Conservation (phyloP, 1,140 invertebrate genomes). For the Scaptomyza graminum region DNA sequence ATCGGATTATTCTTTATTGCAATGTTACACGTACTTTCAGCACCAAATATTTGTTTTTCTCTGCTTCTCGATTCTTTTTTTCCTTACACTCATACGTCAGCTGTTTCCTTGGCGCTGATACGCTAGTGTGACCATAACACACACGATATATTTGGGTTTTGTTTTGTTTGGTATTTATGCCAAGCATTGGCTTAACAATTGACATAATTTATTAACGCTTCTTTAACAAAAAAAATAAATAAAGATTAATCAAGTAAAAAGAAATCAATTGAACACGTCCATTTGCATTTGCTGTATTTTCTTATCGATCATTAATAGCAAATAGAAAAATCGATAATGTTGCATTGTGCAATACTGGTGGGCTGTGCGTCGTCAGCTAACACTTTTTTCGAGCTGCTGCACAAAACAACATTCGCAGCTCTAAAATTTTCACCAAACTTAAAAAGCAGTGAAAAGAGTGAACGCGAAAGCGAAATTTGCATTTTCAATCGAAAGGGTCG, state of each 20-base stretch:
- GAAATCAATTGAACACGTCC: too few relatives aligned
- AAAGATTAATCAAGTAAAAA: too few relatives aligned
- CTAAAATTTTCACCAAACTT: slow-evolving; percentile 9
- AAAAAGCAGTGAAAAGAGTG: too few relatives aligned
- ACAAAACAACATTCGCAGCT: slow-evolving; percentile 32
- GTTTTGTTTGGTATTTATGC: slow-evolving; percentile 1
- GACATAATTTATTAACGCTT: too few relatives aligned
- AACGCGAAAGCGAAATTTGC: background rate
- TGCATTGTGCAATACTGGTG: slow-evolving; percentile 21
- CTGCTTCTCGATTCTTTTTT: slow-evolving; percentile 1
- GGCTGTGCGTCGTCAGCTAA: slow-evolving; percentile 22
- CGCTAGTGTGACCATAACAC: slow-evolving; percentile 23
- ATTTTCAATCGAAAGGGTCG: background rate
- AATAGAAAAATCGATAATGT: too few relatives aligned
- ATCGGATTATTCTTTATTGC: slow-evolving; percentile 8
- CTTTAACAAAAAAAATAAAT: too few relatives aligned
- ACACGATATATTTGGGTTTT: slow-evolving; percentile 3
- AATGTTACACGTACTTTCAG: slow-evolving; percentile 45
- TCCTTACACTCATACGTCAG: slow-evolving; percentile 47
- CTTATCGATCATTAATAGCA: too few relatives aligned
- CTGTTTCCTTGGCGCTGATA: slow-evolving; percentile 39
- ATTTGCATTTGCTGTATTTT: too few relatives aligned
- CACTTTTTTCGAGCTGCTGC: slow-evolving; percentile 44
- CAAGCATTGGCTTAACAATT: too few relatives aligned
- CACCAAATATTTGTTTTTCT: slow-evolving; percentile 39